phyloP scores from a whole-genome alignment of 2,888 invertebrate genomes.

The Diarsia rubi region DNA sequence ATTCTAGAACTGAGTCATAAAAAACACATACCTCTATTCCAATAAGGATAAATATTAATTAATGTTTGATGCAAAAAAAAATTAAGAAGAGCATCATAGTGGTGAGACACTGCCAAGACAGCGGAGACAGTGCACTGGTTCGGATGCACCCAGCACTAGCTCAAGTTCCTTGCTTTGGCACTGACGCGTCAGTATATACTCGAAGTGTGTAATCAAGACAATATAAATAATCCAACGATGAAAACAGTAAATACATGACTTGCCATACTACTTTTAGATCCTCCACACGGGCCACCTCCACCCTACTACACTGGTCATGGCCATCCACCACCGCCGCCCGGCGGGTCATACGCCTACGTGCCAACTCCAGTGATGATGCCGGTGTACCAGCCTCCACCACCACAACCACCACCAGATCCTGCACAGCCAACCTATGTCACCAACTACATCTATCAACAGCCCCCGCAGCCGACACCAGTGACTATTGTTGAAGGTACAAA shows the following conservation, averaged over 20 bases:
- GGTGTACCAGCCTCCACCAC: slow-evolving; percentile 77
- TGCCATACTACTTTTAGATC: slow-evolving; percentile 70
- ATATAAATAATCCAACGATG: background rate
- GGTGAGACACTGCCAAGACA: background rate
- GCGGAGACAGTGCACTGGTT: background rate
- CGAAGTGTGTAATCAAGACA: background rate
- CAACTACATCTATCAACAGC: slow-evolving; percentile 80
- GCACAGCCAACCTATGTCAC: slow-evolving; percentile 78
- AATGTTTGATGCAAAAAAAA: slow-evolving; percentile 2
- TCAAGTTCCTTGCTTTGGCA: background rate
- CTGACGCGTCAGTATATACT: background rate
- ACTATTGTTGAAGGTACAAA: slow-evolving; percentile 62
- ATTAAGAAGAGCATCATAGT: background rate
- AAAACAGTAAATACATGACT: background rate
- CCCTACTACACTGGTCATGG: slow-evolving; percentile 53
- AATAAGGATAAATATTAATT: background rate
- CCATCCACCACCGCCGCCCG: slow-evolving; percentile 65
- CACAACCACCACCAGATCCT: slow-evolving; percentile 69
- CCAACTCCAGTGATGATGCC: slow-evolving; percentile 85
- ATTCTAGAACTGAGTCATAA: background rate
- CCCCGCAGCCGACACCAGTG: slow-evolving; percentile 66
- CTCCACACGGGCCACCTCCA: slow-evolving; percentile 72
- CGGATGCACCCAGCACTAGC: background rate
- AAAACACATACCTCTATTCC: background rate
- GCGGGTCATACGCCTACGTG: slow-evolving; percentile 76